phyloP scores from a whole-genome alignment of 1,140 invertebrate species.

The Chironomus striatipennis region DNA sequence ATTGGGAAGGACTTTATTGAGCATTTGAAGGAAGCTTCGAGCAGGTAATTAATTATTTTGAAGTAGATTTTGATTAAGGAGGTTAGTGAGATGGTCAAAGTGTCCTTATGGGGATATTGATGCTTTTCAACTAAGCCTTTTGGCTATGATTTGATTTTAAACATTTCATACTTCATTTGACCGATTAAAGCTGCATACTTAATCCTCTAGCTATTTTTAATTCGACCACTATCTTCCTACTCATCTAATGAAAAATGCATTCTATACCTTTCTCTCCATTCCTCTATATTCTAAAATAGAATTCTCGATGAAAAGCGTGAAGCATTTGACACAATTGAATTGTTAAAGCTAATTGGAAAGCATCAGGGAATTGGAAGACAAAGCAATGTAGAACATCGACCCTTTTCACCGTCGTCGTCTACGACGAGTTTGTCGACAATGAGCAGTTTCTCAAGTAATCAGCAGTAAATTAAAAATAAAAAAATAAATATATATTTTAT shows the following conservation, averaged over 20 bases:
- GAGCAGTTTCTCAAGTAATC: slow-evolving; percentile 19
- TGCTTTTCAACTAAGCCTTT: too few relatives aligned
- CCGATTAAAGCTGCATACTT: too few relatives aligned
- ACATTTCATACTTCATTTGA: too few relatives aligned
- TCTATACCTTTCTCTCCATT: not conserved
- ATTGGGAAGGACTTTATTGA: slow-evolving; percentile 72
- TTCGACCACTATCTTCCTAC: too few relatives aligned
- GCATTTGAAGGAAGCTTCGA: slow-evolving; percentile 72
- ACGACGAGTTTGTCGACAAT: slow-evolving; percentile 2
- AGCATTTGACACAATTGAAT: slow-evolving; percentile 72
- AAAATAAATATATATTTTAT: too few relatives aligned
- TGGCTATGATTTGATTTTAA: too few relatives aligned
- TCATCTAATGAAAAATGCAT: not conserved
- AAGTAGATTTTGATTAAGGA: not conserved
- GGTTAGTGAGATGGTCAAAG: not conserved
- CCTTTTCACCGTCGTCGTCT: not conserved
- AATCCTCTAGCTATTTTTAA: too few relatives aligned
- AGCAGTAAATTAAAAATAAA: slow-evolving; percentile 10
- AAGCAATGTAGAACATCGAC: not conserved
- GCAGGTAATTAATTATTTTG: slow-evolving; percentile 46
- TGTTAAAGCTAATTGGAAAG: slow-evolving; percentile 46
- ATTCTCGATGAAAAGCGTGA: slow-evolving; percentile 68
- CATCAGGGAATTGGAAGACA: not conserved
- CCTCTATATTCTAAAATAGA: slow-evolving; percentile 36
- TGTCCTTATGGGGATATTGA: not conserved